Evolutionary conservation across 53 echinoderm and acorn worm genomes (phyloP), one percentile per base, ranked within the genome.

Genomic region (Luidia sarsii): DNA sequence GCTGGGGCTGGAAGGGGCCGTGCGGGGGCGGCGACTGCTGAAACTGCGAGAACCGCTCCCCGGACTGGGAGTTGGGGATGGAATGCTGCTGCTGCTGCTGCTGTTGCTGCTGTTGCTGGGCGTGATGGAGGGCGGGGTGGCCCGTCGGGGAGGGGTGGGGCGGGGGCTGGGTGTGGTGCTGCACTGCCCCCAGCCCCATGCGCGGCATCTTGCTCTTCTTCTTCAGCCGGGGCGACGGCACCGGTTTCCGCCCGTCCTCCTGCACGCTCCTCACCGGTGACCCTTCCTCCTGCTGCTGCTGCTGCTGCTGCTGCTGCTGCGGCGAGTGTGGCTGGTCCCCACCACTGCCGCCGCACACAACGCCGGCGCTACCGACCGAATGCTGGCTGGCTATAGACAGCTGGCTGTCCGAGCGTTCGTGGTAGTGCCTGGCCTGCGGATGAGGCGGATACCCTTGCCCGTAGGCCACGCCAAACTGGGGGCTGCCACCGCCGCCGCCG

Each of bases 191-290:
- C 21, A 94, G 82, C 3, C 94, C 94, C 94, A 94, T 94, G 53
- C 90, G 85, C 2, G 94, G 94, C 94, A 90, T 90, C 80, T 88
- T 90, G 28, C 86, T 94, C 79, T 94, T 90, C 67, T 85, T 87
- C 66, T 94, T 94, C 54, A 81, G 50, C 19, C 90, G 90, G 30
- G 94, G 94, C 7, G 94, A 94, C 54, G 94, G 90, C 56, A 85
- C 82, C 39, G 88, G 88, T 21, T 90, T 84, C 14, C 87, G 61
- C 35, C 69, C 60, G 23, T 81, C 87, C 6, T 85, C 91, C 10
- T 87, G 73, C 72, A 30, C 84, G 50, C 20, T 71, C 54, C 84
- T 33, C 4, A 64, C 64, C 7, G 68, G 67, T 19, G 84, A 77
- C 15, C 77, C 77, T 29, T 77, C 77, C 62, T 57, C 75, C 50